Base-by-base conservation (phyloP, 2,113 vertebrate species). In the Columba janthina region DNA sequence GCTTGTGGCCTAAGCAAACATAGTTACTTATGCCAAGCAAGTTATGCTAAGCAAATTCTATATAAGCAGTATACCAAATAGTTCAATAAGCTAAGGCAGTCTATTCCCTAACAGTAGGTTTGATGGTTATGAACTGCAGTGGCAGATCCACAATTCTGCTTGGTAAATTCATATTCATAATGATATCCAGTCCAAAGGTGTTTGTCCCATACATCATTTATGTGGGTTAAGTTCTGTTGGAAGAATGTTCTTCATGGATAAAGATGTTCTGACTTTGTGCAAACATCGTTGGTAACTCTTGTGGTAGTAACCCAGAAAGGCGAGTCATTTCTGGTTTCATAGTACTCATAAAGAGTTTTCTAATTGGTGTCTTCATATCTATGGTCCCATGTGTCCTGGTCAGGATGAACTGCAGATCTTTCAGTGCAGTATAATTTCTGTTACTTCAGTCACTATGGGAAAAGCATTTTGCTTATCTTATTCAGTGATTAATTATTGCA, bases 401-500 rank as follows among this genome's bases (percentile, higher is more conserved):
- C n/a, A 66, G 48, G 38, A 70, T 62, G 46, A 89, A 90, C 31
- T 83, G 19, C 38, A 54, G 22, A 84, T 80, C 6, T 25, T 78
- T 73, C 60, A 64, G 6, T 71, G 42, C 29, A 40, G 25, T 57
- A 31, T 80, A 25, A 77, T 79, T 95, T 89, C 58, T 94, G 77
- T 24, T 64, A 73, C 79, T 92, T 88, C 69, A 78, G 0, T 86
- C 53, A 85, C 72, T 88, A 46, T 84, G 65, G 51, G 62, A 82
- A 90, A 93, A 83, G 25, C 74, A 83, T 73, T 79, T 82, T 85
- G 25, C 19, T 74, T 89, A 67, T 74, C 32, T 54, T 70, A 66
- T 26, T 80, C 31, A 22, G 54, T 90, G 87, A 92, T 88, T 96
- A 91, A 85, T 94, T 93, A 53, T 92, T 87, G 31, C 65, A 25